Conservation (phyloP, 2,888 invertebrate species). For the Synanthedon myopaeformis region DNA sequence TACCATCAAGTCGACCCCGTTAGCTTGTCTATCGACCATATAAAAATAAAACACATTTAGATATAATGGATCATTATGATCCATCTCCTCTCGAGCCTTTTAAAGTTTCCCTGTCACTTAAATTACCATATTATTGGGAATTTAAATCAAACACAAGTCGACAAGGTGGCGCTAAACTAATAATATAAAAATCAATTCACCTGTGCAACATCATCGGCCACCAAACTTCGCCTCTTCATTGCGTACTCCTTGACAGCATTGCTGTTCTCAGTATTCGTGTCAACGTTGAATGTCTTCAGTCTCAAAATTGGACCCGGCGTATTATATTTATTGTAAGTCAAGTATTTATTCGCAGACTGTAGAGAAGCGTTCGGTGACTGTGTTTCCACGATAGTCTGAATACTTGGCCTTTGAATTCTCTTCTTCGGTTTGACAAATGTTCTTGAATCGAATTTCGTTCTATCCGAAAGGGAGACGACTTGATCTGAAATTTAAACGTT, state of each 20-base stretch:
- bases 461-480: conserved; percentile 42
- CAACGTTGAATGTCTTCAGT: conserved; percentile 59
- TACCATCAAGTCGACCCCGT: no score
- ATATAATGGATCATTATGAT: no score
- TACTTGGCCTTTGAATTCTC: conserved; percentile 68
- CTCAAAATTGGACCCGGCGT: conserved; percentile 52
- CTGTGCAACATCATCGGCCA: conserved; percentile 57
- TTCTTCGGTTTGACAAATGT: conserved; percentile 79
- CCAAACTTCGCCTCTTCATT: conserved; percentile 46
- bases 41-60: no score
- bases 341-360: conserved; percentile 36
- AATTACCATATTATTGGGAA: no score
- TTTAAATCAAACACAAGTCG: no score
- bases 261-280: conserved; percentile 51
- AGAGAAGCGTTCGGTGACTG: conserved; percentile 38
- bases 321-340: conserved; percentile 59
- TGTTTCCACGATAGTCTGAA: conserved; percentile 63
- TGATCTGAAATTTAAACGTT: conserved; percentile 26
- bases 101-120: no score
- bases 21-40: no score
- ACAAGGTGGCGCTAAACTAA: no score
- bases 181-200: conserved; percentile 14
- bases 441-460: conserved; percentile 73
- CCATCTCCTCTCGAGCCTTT: no score
- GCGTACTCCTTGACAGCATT: conserved; percentile 43